phyloP scores from a whole-genome alignment of 2,113 vertebrate species.

The Chaetorhynchus papuensis region DNA sequence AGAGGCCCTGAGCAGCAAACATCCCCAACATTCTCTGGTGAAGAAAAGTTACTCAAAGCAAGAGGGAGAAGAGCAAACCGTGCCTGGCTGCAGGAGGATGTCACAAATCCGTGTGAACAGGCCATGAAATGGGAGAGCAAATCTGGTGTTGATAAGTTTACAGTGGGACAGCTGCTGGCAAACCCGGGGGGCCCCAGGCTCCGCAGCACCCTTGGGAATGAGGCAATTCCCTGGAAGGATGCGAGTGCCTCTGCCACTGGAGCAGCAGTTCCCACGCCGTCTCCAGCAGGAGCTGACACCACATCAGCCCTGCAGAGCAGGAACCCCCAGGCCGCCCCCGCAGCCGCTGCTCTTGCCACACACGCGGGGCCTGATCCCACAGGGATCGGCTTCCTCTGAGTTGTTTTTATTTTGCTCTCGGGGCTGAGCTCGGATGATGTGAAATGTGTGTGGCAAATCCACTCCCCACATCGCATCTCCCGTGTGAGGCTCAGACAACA shows the following conservation, averaged over 20 bases:
- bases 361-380: neutral
- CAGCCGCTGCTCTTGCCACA: neutral
- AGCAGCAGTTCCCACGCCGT: neutral
- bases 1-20: neutral
- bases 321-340: neutral
- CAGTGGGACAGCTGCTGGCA: neutral
- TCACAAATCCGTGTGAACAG: neutral
- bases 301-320: neutral
- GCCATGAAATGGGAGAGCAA: neutral
- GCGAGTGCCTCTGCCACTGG: neutral
- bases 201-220: neutral
- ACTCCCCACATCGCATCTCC: neutral
- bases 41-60: neutral
- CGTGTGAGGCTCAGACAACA: neutral
- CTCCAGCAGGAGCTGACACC: neutral
- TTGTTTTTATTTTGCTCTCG: neutral
- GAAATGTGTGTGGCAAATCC: neutral
- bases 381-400: neutral
- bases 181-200: neutral
- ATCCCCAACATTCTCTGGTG: neutral
- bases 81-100: neutral
- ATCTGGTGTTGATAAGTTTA: neutral
- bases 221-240: neutral
- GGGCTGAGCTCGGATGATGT: neutral
- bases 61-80: neutral